Conservation (phyloP, 2,797 vertebrate species). For the Oreonectes daqikongensis region DNA sequence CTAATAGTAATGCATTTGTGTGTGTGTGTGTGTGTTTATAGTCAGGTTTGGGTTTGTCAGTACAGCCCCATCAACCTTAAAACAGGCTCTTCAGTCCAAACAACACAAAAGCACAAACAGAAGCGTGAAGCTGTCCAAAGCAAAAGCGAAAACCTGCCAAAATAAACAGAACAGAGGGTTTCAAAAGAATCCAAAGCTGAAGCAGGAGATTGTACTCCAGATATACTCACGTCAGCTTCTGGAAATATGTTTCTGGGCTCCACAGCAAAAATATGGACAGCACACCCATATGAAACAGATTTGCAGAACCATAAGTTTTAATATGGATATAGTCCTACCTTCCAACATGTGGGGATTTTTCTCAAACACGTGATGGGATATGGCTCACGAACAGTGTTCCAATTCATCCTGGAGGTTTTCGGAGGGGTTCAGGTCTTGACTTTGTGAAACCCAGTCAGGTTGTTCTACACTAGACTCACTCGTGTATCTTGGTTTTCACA, state of each 20-base stretch:
- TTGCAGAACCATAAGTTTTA: too few species aligned
- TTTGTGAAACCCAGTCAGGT: not conserved
- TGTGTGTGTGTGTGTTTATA: conserved; percentile 1
- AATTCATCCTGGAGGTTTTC: not conserved
- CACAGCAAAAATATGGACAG: too few species aligned
- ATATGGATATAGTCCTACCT: too few species aligned
- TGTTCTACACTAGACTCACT: not conserved
- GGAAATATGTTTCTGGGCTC: conserved; percentile 6
- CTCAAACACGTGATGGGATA: not conserved
- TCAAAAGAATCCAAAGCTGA: not conserved
- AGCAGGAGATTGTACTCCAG: conserved; percentile 5
- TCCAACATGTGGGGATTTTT: not conserved
- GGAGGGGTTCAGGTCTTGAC: not conserved
- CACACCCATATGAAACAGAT: too few species aligned
- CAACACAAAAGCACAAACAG: conserved; percentile 30
- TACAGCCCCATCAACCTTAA: conserved; percentile 24
- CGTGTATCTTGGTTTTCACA: not conserved
- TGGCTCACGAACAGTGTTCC: not conserved
- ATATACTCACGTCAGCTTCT: not conserved
- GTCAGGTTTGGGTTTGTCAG: conserved; percentile 8
- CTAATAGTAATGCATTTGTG: conserved; percentile 35
- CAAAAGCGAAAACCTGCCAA: conserved; percentile 1
- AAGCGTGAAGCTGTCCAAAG: conserved; percentile 14
- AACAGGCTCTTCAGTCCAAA: conserved; percentile 15
- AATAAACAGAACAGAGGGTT: not conserved